Evolutionary conservation across 2,888 invertebrate genomes (phyloP).

Genomic region (Itoplectis maculator): DNA sequence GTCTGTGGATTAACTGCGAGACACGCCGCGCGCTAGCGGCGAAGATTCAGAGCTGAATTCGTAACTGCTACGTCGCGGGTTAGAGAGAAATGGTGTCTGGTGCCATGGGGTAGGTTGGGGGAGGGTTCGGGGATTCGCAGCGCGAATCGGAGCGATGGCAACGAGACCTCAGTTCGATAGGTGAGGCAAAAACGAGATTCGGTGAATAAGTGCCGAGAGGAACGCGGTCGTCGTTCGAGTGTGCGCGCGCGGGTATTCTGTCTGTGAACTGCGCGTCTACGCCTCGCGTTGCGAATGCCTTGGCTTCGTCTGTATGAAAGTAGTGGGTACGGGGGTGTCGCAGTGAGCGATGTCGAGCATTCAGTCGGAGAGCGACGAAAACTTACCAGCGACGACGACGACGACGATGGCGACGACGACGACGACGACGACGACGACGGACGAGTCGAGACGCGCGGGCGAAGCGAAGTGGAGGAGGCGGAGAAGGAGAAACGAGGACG

Average conservation of each 20-base stretch:
- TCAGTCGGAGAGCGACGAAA: constrained; percentile 52
- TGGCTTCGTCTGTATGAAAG: not conserved
- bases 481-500: constrained; percentile 3
- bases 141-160: constrained; percentile 45
- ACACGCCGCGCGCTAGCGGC: not conserved
- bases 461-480: constrained; percentile 35
- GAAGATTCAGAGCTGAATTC: not conserved
- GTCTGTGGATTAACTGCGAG: not conserved
- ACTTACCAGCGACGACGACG: constrained; percentile 43
- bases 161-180: constrained; percentile 58
- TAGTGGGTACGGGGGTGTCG: constrained; percentile 41
- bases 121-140: too few relatives aligned
- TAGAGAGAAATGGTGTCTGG: constrained; percentile 15
- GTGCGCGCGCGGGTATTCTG: constrained; percentile 47
- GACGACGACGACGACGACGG: constrained; percentile 11
- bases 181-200: constrained; percentile 50
- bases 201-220: constrained; percentile 56
- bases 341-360: constrained; percentile 58
- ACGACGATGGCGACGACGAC: constrained; percentile 20
- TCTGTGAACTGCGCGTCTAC: constrained; percentile 47
- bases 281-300: constrained; percentile 25
- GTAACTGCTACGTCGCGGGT: not conserved
- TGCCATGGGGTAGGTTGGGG: constrained; percentile 14
- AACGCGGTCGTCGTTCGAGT: constrained; percentile 33
- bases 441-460: not conserved